Conservation (phyloP, 2,888 invertebrate species). For the Julus scandinavius region DNA sequence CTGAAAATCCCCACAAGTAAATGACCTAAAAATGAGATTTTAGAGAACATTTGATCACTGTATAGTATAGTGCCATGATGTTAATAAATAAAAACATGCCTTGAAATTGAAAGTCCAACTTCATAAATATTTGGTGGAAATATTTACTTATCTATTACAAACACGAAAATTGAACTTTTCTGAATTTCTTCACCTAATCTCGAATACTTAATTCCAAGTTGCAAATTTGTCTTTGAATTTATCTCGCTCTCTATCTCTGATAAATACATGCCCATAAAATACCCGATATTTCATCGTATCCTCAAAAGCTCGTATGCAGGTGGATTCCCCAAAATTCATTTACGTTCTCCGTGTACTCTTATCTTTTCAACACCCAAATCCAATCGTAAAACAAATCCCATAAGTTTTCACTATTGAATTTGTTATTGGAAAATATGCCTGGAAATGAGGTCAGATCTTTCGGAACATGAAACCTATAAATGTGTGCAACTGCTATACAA, state of each 20-base stretch:
- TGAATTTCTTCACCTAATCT: too few species aligned
- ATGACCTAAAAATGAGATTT: too few species aligned
- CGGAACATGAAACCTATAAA: neutral
- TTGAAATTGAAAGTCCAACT: too few species aligned
- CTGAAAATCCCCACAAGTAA: too few species aligned
- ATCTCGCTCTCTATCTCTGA: neutral
- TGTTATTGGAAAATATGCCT: conserved; percentile 3
- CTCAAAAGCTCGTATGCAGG: neutral
- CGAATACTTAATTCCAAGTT: too few species aligned
- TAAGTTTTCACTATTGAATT: conserved; percentile 34
- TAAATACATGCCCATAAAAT: neutral
- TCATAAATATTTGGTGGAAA: too few species aligned
- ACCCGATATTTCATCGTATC: neutral
- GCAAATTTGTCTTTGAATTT: too few species aligned
- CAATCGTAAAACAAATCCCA: conserved; percentile 34
- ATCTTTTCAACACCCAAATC: conserved; percentile 12
- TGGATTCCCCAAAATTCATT: neutral
- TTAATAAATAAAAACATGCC: too few species aligned
- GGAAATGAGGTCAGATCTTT: neutral
- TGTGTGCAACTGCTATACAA: neutral
- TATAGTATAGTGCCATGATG: too few species aligned
- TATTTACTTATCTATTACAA: too few species aligned
- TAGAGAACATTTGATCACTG: too few species aligned
- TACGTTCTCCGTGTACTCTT: neutral
- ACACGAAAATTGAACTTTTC: too few species aligned